These are phyloP conservation scores for Littorina saxatilis DNA, from an alignment of 1,140 invertebrate species.

Conservation along the genomic window DNA sequence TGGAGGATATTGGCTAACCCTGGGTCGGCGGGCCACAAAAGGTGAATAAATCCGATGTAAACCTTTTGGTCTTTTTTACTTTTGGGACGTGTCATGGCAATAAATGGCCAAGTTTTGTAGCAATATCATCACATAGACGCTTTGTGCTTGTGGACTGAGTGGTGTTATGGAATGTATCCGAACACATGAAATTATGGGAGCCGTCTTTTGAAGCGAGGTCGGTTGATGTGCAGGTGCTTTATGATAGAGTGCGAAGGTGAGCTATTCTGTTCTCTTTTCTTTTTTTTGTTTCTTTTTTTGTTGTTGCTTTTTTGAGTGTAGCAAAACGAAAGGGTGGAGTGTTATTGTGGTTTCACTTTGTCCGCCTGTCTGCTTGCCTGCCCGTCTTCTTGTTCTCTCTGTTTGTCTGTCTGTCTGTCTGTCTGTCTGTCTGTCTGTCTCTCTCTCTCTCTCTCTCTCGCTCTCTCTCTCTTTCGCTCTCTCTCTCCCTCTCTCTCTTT, in stretches of 20 bases:
- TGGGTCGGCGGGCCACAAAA: conserved; percentile 22
- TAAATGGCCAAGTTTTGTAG: conserved; percentile 35
- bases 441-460: conserved; percentile 19
- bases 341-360: background rate
- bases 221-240: background rate
- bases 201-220: background rate
- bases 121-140: conserved; percentile 29
- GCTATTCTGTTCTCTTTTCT: no score
- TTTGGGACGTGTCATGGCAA: conserved; percentile 27
- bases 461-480: no score
- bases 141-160: background rate
- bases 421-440: background rate
- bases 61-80: background rate
- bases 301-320: background rate
- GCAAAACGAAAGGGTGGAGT: background rate
- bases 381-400: background rate
- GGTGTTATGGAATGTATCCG: conserved; percentile 15
- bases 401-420: background rate
- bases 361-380: background rate
- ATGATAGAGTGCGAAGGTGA: background rate
- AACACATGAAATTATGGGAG: background rate
- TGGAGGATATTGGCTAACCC: conserved; percentile 31
- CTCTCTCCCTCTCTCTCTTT: background rate
- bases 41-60: conserved; percentile 23
- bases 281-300: background rate